These are phyloP conservation scores for Isurus oxyrinchus DNA, from an alignment of 2,113 vertebrate genomes.

Conservation along the genomic window DNA sequence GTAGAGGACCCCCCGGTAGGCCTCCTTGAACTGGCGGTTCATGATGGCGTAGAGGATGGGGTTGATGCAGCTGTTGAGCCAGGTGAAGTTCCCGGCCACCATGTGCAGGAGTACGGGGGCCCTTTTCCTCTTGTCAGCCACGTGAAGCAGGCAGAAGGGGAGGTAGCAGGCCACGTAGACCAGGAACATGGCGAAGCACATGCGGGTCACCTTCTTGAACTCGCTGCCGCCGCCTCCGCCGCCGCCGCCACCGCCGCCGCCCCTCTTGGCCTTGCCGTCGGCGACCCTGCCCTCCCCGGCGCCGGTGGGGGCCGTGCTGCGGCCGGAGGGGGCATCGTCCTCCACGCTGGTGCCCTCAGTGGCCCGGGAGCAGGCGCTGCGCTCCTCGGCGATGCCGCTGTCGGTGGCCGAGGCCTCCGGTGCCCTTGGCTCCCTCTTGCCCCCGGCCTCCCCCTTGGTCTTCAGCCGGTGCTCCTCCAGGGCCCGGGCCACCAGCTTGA, in stretches of 20 bases:
- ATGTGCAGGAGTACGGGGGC: constrained; percentile 69
- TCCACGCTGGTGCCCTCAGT: too few species aligned
- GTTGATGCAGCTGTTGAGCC: constrained; percentile 81
- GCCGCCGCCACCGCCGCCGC: background rate
- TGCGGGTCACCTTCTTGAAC: constrained; percentile 68
- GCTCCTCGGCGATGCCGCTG: background rate
- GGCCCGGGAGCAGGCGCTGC: too few species aligned
- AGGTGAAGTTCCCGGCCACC: constrained; percentile 76
- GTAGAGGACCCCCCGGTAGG: constrained; percentile 48
- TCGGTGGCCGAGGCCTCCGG: constrained; percentile 40
- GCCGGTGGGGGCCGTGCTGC: too few species aligned
- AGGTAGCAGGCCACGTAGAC: constrained; percentile 69
- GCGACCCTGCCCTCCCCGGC: too few species aligned
- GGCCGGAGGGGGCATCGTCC: background rate
- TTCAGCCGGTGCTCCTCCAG: constrained; percentile 63
- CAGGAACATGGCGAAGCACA: constrained; percentile 76
- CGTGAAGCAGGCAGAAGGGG: constrained; percentile 73
- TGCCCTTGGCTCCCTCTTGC: constrained; percentile 17
- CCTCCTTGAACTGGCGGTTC: constrained; percentile 74
- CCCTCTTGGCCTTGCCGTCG: too few species aligned
- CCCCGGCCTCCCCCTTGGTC: constrained; percentile 17
- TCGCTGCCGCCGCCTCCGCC: constrained; percentile 51
- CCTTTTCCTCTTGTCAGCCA: constrained; percentile 55
- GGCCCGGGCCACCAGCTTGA: constrained; percentile 55
- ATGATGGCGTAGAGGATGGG: constrained; percentile 74